Evolutionary conservation across 2,113 vertebrate genomes (phyloP).

Genomic region (Hippocampus zosterae): DNA sequence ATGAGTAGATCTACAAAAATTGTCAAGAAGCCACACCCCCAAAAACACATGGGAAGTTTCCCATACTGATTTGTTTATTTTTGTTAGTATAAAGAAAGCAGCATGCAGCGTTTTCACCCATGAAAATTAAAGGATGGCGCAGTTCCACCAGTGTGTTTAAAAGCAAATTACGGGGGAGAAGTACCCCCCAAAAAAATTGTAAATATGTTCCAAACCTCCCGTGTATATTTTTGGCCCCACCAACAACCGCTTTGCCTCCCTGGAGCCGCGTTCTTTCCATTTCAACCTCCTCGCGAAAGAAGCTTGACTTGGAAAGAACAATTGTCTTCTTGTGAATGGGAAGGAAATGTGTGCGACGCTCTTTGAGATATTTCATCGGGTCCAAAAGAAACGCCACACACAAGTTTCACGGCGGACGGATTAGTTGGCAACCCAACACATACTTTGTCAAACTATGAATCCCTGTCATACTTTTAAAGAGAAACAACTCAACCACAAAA

Average conservation of each 20-base stretch:
- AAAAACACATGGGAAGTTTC: neutral
- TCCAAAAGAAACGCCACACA: neutral
- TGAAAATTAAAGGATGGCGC: conserved; percentile 4
- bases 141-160: neutral
- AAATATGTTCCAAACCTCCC: conserved; percentile 24
- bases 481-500: no score
- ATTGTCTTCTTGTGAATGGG: conserved; percentile 35
- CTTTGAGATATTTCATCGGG: conserved; percentile 9
- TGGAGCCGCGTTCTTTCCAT: conserved; percentile 18
- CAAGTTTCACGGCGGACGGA: neutral
- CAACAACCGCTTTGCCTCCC: conserved; percentile 7
- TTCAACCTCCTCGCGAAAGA: neutral
- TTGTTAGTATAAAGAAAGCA: neutral
- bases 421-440: no score
- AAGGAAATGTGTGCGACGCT: conserved; percentile 12
- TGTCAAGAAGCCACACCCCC: neutral
- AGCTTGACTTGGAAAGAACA: conserved; percentile 22
- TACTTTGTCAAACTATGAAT: no score
- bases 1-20: neutral
- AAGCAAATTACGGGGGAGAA: conserved; percentile 4
- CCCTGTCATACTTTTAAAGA: no score
- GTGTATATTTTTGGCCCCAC: conserved; percentile 21
- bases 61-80: neutral
- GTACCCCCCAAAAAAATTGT: neutral
- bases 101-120: conserved; percentile 1